Conservation (phyloP, 2,888 invertebrate species). For the Lasioglossum zephyrum region DNA sequence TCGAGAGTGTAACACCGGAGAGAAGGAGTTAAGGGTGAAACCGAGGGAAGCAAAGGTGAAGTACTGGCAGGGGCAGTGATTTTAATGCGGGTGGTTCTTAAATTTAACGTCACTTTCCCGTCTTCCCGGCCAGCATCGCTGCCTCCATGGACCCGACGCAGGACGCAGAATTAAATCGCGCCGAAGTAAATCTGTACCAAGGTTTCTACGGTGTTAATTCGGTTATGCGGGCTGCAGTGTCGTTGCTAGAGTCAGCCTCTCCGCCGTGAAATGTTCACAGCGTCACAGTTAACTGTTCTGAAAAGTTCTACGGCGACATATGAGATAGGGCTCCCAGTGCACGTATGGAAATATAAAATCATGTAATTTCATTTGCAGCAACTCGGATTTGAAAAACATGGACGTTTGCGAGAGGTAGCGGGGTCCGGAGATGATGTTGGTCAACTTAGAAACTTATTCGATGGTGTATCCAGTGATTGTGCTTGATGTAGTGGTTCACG, state of each 20-base stretch:
- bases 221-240: conserved; percentile 71
- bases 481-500: not conserved
- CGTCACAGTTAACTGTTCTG: conserved; percentile 40
- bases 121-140: conserved; percentile 34
- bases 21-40: conserved; percentile 31
- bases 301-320: conserved; percentile 41
- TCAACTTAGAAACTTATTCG: not conserved
- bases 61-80: conserved; percentile 78
- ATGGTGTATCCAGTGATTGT: not conserved
- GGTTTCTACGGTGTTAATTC: conserved; percentile 71
- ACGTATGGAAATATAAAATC: conserved; percentile 19
- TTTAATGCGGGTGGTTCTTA: conserved; percentile 80
- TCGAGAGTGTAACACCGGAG: conserved; percentile 41
- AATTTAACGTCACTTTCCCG: conserved; percentile 74
- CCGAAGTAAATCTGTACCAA: conserved; percentile 69
- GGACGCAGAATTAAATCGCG: conserved; percentile 73
- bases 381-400: not conserved
- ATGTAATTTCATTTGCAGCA: not conserved
- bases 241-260: conserved; percentile 29
- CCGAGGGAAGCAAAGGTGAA: conserved; percentile 54
- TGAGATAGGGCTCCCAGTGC: conserved; percentile 21
- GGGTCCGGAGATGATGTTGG: not conserved
- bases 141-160: conserved; percentile 56
- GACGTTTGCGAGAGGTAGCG: not conserved
- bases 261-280: conserved; percentile 45